Evolutionary conservation across 2,797 vertebrate genomes (phyloP), one percentile per base, ranked within the genome.

Genomic region (Coranthus polyacanthus): DNA sequence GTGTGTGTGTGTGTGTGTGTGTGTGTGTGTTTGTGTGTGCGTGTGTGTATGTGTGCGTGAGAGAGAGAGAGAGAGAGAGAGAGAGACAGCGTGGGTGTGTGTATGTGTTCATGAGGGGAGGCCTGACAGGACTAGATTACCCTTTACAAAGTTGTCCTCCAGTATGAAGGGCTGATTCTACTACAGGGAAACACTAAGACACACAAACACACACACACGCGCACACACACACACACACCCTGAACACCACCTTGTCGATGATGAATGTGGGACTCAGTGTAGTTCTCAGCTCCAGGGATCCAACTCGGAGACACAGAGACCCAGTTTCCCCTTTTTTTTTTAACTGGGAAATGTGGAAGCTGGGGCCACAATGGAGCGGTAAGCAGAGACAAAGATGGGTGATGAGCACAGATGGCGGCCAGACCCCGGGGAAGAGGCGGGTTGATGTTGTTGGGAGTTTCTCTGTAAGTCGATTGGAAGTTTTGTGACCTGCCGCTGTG

Each of bases 221-320:
- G 52, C 47, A 43, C 24, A 21, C 53, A 51, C 29, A n/a, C 54
- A 51, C 13, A 38, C 54, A 49, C 36, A 29, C 49, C 42, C 61
- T 84, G 86, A 82, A 77, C 83, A 81, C 82, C 63, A 44, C 85
- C 84, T 84, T 53, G 57, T 67, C 78, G 47, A 86, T 88, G 85
- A 90, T 89, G 55, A 87, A 90, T 90, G 88, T 83, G 59, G 50
- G 54, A 65, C 77, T 87, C 65, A 34, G 58, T 13, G 57, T 20
- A 69, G 75, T 68, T 62, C 70, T 77, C 56, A 74, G 80, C 87
- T 88, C 86, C 72, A 54, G 85, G 86, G 79, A 90, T 88, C 60
- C 55, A 69, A 86, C 75, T 84, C 66, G 26, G 67, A 86, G 68
- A 87, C 85, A 57, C 17, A 4, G 58, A 90, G 83, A 88, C 86